These are phyloP conservation scores for Cataglyphis rosenhaueri DNA, from an alignment of 2,888 invertebrate genomes.

Conservation along the genomic window DNA sequence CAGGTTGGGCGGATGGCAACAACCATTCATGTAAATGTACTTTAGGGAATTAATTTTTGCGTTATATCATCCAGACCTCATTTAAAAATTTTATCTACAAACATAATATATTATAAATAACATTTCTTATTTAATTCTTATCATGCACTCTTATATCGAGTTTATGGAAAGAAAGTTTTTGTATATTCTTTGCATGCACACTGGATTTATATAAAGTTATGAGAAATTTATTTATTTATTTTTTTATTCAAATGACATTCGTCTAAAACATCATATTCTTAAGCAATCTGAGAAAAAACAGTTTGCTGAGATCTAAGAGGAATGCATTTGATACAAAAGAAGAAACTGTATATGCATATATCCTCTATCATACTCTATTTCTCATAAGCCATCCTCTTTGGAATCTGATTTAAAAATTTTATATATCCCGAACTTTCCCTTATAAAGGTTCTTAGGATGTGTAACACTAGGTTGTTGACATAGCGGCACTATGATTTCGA, in stretches of 20 bases:
- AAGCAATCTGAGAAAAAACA: constrained; percentile 70
- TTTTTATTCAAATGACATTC: constrained; percentile 70
- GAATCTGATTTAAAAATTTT: constrained; percentile 71
- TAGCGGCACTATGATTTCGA: constrained; percentile 81
- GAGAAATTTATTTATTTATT: constrained; percentile 60
- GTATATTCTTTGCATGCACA: constrained; percentile 73
- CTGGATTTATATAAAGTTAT: constrained; percentile 69
- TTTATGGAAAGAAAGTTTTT: constrained; percentile 55
- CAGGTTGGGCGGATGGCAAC: constrained; percentile 74
- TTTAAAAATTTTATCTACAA: constrained; percentile 25
- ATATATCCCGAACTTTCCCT: constrained; percentile 75
- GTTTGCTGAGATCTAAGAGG: constrained; percentile 68
- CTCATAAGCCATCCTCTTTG: constrained; percentile 77
- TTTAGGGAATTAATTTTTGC: constrained; percentile 57
- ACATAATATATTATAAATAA: constrained; percentile 25
- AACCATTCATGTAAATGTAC: constrained; percentile 70
- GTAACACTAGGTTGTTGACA: constrained; percentile 81
- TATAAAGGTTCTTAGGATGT: constrained; percentile 82
- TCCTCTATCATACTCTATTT: constrained; percentile 61
- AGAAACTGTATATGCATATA: constrained; percentile 64
- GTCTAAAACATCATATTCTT: constrained; percentile 70
- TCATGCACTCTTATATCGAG: constrained; percentile 67
- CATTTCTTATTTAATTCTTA: constrained; percentile 53
- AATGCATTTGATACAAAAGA: constrained; percentile 67
- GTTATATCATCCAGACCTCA: constrained; percentile 24